A percentile compares a stretch with the other conserved stretches of the same genome.
Evolutionary conservation across 2,113 vertebrate genomes (phyloP).

Genomic region (Sminthopsis crassicaudata): DNA sequence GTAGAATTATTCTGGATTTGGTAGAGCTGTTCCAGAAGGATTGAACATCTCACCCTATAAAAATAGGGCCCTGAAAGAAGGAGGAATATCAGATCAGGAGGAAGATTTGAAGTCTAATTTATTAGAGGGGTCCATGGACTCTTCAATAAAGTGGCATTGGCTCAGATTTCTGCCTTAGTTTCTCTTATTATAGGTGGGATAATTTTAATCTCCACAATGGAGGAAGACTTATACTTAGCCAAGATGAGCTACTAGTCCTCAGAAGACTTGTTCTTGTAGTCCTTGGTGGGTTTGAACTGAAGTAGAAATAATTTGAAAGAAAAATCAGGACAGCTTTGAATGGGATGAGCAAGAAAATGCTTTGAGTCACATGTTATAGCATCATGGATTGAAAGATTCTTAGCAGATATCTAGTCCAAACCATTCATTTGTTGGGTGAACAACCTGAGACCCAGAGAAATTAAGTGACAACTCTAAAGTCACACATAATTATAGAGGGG

Average conservation of each 20-base stretch:
- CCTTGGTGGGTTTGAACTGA: not conserved
- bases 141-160: too few species aligned
- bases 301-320: not conserved
- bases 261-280: not conserved
- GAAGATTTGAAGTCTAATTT: too few species aligned
- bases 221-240: not conserved
- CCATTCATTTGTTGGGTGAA: not conserved
- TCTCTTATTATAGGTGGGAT: too few species aligned
- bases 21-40: too few species aligned
- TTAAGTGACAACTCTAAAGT: not conserved
- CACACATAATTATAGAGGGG: not conserved
- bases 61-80: too few species aligned
- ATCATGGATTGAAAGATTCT: not conserved
- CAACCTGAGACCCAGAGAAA: not conserved
- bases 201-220: too few species aligned
- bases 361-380: not conserved
- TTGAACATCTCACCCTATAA: too few species aligned
- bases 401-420: not conserved
- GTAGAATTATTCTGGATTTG: too few species aligned
- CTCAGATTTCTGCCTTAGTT: too few species aligned
- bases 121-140: too few species aligned
- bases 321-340: not conserved
- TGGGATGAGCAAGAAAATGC: not conserved
- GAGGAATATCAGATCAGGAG: too few species aligned
- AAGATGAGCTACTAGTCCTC: not conserved